Base-by-base conservation (phyloP, 2,888 invertebrate species). In the Desoria tigrina region DNA sequence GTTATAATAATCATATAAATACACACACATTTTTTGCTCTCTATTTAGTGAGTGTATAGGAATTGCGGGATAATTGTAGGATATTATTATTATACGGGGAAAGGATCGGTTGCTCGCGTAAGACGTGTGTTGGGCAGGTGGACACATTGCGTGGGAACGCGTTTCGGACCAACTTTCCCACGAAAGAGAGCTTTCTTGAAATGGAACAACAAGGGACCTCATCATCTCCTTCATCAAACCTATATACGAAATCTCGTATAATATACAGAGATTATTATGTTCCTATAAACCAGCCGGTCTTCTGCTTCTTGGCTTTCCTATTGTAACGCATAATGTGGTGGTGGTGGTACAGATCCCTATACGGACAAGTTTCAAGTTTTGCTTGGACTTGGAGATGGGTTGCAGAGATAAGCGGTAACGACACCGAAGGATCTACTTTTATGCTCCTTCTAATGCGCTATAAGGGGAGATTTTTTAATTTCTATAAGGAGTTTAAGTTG, bases 91-190 rank as follows among this genome's bases (percentile, higher is more conserved):
- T 23, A 21, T 32, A 26, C n/a, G 42, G 6, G 28, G 51, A 61
- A 61, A 68, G 65, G 68, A 61, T 65, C 58, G 32, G 60, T 63
- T 66, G 72, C 72, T 69, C 72, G 72, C 69, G 69, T 72, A 71
- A 68, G 71, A 66, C 71, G 67, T 69, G 72, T 72, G 72, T 72
- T 69, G 61, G 72, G 76, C 77, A 77, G 77, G 77, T 77, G 77
- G 75, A 73, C 61, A 61, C 63, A 69, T 64, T 74, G 75, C 76
- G 77, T 77, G 77, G 77, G 77, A 77, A 77, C 86, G 76, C 75
- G 75, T 66, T 68, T 66, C 63, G 53, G 59, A 69, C 72, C 69
- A 72, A 75, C 76, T 74, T 77, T 77, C 78, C 77, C 78, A 77
- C 77, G 77, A 69, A n/a, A n/a, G 71, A 63, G 65, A 61, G 61